Evolutionary conservation across 2,888 invertebrate genomes (phyloP), one percentile per base, ranked within the genome.

Genomic region (Stenodera caucasica): DNA sequence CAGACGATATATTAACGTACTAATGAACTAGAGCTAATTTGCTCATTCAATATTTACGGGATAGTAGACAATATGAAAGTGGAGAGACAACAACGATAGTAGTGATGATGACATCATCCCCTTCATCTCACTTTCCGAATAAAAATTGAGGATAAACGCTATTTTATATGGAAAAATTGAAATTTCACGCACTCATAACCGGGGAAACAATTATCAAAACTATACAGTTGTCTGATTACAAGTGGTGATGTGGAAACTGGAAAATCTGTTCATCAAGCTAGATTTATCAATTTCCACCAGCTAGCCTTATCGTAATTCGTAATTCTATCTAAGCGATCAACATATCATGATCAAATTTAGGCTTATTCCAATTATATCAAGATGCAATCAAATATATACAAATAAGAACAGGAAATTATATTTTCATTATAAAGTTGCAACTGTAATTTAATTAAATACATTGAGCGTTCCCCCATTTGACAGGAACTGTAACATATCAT

Each of bases 401-500:
- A n/a, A n/a, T n/a, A n/a, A n/a, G n/a, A n/a, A n/a, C n/a, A n/a
- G n/a, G n/a, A n/a, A n/a, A n/a, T n/a, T n/a, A n/a, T n/a, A n/a
- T n/a, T n/a, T n/a, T n/a, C n/a, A n/a, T n/a, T 29, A 29, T 29
- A 29, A 29, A 29, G 29, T 29, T 29, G 45, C 45, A 40, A 18
- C 45, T 15, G 18, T 23, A 49, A 49, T 23, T 4, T 9, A 49
- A 49, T 49, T 49, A 49, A 4, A 8, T 32, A 7, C 9, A 32
- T 8, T 32, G 49, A 7, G 62, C 56, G 60, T 63, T 54, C 63
- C 60, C 32, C 3, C 4, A 26, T 26, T 26, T 57, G 63, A 63
- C 63, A 63, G 60, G 63, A 60, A 26, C 26, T 26, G 63, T 63
- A 60, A 63, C 63, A 63, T 63, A 57, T 63, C 63, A 63, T 63